Base-by-base conservation (phyloP, 2,113 vertebrate genomes). In the Mirza zaza region DNA sequence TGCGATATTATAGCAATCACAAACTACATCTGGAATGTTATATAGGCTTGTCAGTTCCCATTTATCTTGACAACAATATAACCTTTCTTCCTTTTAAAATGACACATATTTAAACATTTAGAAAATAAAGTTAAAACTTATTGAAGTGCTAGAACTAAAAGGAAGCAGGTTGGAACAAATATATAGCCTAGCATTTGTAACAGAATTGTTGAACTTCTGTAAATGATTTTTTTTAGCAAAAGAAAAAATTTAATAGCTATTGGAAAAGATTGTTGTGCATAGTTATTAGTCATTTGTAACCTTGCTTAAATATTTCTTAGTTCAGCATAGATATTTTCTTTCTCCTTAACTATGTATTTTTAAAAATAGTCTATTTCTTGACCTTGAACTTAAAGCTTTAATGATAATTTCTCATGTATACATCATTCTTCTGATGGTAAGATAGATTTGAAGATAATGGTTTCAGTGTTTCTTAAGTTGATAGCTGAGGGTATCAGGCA, bases 231-330 rank as follows among this genome's bases (percentile, higher is more conserved):
- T 50, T 57, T 95, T 97, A 97, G 82, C 89, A 96, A 96, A 94
- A 94, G 61, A 89, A 96, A 97, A 85, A 82, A 91, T 87, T 97
- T 94, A 97, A 95, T 98, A 97, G 86, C 34, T 96, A 89, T 95
- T 93, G 96, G 97, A 96, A 97, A 97, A 95, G 82, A 90, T 97
- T 97, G 96, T 98, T 39, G 89, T 98, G 97, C 93, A 91, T 98
- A 98, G 98, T 97, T 76, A 92, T 82, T 98, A 98, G 98, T 96
- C 97, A 98, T 98, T 95, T 95, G 81, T 98, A 97, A 97, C 50
- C 59, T 98, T 98, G 95, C 63, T 96, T 97, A 97, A 96, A 34
- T 95, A 97, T 97, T 91, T 96, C 95, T 97, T 97, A 96, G 92
- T 96, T 96, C 97, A 91, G 87, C 83, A 91, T 97, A 97, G 90